Evolutionary conservation across 2,797 vertebrate species (phyloP).

Genomic region (Pygocentrus nattereri): DNA sequence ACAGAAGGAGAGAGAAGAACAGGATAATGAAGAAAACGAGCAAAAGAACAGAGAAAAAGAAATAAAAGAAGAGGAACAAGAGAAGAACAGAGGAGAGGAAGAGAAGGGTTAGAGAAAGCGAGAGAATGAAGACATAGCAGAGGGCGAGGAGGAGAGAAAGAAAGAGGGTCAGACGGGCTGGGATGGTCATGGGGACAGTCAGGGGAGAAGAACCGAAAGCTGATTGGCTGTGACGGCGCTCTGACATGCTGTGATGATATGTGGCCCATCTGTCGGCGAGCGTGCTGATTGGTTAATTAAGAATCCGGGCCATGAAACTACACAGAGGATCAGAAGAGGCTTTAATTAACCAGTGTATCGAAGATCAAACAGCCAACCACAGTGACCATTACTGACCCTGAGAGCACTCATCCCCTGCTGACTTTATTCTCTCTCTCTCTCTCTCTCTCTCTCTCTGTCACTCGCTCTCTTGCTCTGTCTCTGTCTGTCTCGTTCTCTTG

Average conservation of each 20-base stretch:
- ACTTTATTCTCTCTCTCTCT: not conserved
- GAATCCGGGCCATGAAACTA: slow-evolving; percentile 66
- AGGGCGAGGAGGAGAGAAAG: too few species aligned
- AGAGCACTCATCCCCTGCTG: not conserved
- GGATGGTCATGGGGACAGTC: not conserved
- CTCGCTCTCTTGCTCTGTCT: not conserved
- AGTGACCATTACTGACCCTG: not conserved
- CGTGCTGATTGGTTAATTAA: slow-evolving; percentile 73
- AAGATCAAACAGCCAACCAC: not conserved
- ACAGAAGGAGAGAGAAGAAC: not conserved
- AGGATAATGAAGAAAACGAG: too few species aligned
- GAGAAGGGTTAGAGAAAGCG: too few species aligned
- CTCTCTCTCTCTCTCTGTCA: not conserved
- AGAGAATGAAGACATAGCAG: too few species aligned
- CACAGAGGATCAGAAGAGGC: slow-evolving; percentile 42
- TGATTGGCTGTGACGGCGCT: slow-evolving; percentile 63
- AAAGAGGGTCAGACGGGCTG: too few species aligned
- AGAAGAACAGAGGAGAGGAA: too few species aligned
- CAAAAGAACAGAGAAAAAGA: too few species aligned
- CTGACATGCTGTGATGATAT: slow-evolving; percentile 51
- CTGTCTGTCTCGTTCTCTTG: not conserved
- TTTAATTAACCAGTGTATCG: not conserved
- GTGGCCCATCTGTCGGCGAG: slow-evolving; percentile 50
- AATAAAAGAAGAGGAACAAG: too few species aligned
- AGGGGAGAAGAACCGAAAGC: slow-evolving; percentile 39